Conservation (phyloP, 2,888 invertebrate genomes). For the Uloborus plumipes region DNA sequence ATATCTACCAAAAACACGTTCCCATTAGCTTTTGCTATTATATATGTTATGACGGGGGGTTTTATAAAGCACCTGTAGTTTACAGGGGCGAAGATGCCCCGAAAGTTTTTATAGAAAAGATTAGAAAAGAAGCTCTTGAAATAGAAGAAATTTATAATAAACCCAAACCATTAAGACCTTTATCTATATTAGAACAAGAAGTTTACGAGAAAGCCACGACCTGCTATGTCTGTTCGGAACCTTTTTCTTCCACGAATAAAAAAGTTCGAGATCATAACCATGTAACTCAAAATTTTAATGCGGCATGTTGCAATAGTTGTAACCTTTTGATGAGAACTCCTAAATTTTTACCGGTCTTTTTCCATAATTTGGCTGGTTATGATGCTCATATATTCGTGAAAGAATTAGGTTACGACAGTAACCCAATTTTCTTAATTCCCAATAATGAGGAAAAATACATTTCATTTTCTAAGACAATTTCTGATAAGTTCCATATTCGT, state of each 20-base stretch:
- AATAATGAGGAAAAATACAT: conserved; percentile 1
- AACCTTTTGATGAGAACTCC: neutral
- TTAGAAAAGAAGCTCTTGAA: neutral
- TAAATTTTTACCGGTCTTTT: neutral
- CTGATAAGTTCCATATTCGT: neutral
- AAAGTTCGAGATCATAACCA: too few relatives aligned
- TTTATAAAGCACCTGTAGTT: neutral
- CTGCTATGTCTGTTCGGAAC: too few relatives aligned
- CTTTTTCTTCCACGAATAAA: too few relatives aligned
- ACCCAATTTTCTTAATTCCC: neutral
- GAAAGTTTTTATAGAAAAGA: neutral
- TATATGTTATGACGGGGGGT: neutral
- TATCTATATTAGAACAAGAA: too few relatives aligned
- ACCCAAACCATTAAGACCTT: too few relatives aligned
- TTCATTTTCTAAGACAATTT: neutral
- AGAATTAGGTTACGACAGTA: neutral
- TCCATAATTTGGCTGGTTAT: neutral
- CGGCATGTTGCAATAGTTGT: too few relatives aligned
- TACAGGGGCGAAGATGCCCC: conserved; percentile 4
- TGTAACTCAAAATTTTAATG: too few relatives aligned
- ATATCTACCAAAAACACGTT: conserved; percentile 11
- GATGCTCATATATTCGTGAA: neutral
- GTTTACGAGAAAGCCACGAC: too few relatives aligned
- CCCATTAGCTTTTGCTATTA: conserved; percentile 19
- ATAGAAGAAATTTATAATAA: neutral